Percentiles rank a stretch among this genome's conserved stretches.
Evolutionary conservation across 2,797 vertebrate species (phyloP).

Genomic region (Acrossocheilus wenchowensis): DNA sequence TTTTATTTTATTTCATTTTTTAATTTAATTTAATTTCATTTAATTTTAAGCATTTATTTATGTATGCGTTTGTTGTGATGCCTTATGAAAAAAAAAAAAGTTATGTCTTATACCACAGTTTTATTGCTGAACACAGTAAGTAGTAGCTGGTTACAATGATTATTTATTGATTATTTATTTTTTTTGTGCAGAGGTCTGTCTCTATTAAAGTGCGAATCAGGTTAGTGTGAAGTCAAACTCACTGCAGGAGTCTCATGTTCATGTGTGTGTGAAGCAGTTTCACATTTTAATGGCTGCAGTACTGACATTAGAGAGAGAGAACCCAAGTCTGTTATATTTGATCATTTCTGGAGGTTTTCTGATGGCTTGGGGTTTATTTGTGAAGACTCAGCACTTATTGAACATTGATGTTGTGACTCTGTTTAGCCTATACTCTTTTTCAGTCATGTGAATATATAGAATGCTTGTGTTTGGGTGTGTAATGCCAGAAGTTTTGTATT

Average conservation of each 20-base stretch:
- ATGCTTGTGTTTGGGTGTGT: not conserved
- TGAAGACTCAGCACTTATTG: not conserved
- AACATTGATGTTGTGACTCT: not conserved
- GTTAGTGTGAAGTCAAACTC: not conserved
- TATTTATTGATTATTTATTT: not conserved
- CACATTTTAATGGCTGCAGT: not conserved
- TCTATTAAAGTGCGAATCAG: not conserved
- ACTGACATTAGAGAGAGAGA: not conserved
- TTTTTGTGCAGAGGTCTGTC: not conserved
- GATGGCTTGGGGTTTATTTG: not conserved
- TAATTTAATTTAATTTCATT: not conserved
- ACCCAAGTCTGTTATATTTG: not conserved
- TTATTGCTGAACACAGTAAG: not conserved
- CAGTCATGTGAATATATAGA: not conserved
- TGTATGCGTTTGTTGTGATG: not conserved
- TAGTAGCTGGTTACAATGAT: not conserved
- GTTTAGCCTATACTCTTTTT: not conserved
- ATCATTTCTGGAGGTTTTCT: not conserved
- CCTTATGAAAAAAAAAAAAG: not conserved
- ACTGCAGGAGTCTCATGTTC: not conserved
- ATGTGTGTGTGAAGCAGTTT: not conserved
- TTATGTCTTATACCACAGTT: not conserved
- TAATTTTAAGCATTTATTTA: not conserved
- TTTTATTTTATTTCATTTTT: no score
- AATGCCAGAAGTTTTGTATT: not conserved